Base-by-base conservation (phyloP, 2,113 vertebrate species). In the Strigops habroptila region DNA sequence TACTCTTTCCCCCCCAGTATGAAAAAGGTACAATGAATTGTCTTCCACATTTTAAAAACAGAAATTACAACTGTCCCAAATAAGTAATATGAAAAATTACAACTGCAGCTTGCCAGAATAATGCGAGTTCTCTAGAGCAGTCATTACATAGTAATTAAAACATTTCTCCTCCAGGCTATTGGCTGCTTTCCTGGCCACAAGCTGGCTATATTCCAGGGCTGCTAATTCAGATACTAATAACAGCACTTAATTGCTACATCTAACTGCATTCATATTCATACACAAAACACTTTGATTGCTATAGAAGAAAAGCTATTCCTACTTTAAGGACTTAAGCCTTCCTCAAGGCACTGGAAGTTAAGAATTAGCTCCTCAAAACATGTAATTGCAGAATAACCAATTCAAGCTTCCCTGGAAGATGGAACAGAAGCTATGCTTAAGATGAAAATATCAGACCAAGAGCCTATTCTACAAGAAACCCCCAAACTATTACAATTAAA, bases 141-240 rank as follows among this genome's bases (percentile, higher is more conserved):
- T 91, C 90, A 94, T 82, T 95, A 93, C 68, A 65, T 44, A 87
- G 49, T 89, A 94, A 96, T 93, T 73, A 79, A 94, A 91, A 71
- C 75, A 84, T 81, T 88, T 83, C 43, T 88, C 64, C 93, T 91
- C 31, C 37, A 71, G 88, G 93, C 65, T 88, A 81, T 35, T 96
- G 95, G 95, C 95, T 51, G 24, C 48, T 55, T 96, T 96, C 93
- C 96, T 96, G 52, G 78, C 82, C 76, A 93, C 88, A 93, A 64
- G 17, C 76, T 94, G 93, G 95, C 86, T 65, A 23, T 37, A 55
- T 60, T 78, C 88, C 86, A 95, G 76, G 90, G 80, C 57, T 93
- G 64, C 19, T 94, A 93, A 81, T 81, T 88, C 76, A 81, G 60
- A 81, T 68, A 91, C 27, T 94, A 92, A 88, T 49, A 82, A 82